Evolutionary conservation across 2,113 vertebrate genomes (phyloP).

Genomic region (Chrysemys picta): DNA sequence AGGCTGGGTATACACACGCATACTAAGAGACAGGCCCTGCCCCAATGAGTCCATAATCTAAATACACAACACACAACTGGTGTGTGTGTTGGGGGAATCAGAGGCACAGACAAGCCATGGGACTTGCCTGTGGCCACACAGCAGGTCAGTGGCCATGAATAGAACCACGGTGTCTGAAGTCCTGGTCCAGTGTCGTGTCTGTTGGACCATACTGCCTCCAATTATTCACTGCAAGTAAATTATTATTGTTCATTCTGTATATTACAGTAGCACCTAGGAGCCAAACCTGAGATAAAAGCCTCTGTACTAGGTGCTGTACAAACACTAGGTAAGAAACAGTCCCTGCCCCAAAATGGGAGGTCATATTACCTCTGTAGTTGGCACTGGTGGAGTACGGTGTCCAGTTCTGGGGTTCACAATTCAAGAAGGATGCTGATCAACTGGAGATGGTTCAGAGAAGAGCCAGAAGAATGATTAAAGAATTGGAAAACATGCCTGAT

Average conservation of each 20-base stretch:
- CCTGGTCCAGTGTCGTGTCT: neutral
- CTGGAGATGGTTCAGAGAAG: no score
- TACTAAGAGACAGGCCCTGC: neutral
- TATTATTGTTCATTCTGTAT: neutral
- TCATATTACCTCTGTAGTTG: neutral
- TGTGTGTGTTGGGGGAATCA: neutral
- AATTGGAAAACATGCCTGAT: no score
- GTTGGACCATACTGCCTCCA: neutral
- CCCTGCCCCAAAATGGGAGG: neutral
- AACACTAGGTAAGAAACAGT: neutral
- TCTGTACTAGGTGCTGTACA: neutral
- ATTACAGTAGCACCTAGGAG: neutral
- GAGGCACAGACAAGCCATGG: neutral
- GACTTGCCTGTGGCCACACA: neutral
- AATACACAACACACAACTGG: neutral
- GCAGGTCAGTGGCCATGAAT: neutral
- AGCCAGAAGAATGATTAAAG: no score
- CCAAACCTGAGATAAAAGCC: neutral
- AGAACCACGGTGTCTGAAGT: neutral
- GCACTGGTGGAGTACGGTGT: no score
- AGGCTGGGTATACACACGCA: neutral
- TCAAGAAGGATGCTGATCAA: no score
- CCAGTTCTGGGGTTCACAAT: no score
- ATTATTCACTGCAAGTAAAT: neutral
- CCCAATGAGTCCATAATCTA: neutral